Evolutionary conservation across 2,797 vertebrate genomes (phyloP).

Genomic region (Takifugu rubripes): DNA sequence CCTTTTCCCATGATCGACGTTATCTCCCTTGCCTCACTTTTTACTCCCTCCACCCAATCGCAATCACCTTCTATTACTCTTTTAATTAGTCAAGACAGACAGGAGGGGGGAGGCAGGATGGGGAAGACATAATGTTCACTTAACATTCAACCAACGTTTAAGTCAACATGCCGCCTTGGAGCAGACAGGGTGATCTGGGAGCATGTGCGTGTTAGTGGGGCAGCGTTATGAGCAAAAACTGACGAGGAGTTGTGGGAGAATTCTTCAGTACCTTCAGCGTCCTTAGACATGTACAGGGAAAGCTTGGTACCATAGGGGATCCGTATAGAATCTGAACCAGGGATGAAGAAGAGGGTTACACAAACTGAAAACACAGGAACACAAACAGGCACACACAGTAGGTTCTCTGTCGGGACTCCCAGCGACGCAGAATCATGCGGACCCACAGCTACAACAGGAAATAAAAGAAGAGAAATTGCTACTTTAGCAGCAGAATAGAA

Average conservation of each 20-base stretch:
- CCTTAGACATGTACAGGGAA: slow-evolving; percentile 85
- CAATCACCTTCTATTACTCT: slow-evolving; percentile 25
- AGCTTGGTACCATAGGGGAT: slow-evolving; percentile 86
- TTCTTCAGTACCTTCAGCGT: slow-evolving; percentile 81
- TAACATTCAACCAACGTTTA: slow-evolving; percentile 71
- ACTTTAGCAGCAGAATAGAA: slow-evolving; percentile 28
- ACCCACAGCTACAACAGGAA: slow-evolving; percentile 24
- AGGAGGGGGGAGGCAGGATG: slow-evolving; percentile 46
- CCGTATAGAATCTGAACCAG: slow-evolving; percentile 85
- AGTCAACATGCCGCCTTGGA: slow-evolving; percentile 70
- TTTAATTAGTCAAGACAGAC: slow-evolving; percentile 53
- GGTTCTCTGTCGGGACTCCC: slow-evolving; percentile 13
- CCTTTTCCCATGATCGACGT: slow-evolving; percentile 18
- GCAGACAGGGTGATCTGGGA: slow-evolving; percentile 55
- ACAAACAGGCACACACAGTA: slow-evolving; percentile 16
- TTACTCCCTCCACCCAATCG: slow-evolving; percentile 19
- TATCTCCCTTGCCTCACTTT: slow-evolving; percentile 38
- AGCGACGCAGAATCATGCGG: slow-evolving; percentile 25
- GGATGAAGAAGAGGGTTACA: slow-evolving; percentile 77
- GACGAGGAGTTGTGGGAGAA: slow-evolving; percentile 47
- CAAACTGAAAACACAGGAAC: slow-evolving; percentile 25
- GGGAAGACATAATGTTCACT: slow-evolving; percentile 71
- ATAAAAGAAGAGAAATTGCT: slow-evolving; percentile 43
- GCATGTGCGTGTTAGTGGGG: slow-evolving; percentile 61
- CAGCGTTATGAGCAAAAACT: slow-evolving; percentile 40